A percentile compares a stretch with the other conserved stretches of the same genome.
Evolutionary conservation across 2,113 vertebrate genomes (phyloP).

Genomic region (Ageneiosus marmoratus): DNA sequence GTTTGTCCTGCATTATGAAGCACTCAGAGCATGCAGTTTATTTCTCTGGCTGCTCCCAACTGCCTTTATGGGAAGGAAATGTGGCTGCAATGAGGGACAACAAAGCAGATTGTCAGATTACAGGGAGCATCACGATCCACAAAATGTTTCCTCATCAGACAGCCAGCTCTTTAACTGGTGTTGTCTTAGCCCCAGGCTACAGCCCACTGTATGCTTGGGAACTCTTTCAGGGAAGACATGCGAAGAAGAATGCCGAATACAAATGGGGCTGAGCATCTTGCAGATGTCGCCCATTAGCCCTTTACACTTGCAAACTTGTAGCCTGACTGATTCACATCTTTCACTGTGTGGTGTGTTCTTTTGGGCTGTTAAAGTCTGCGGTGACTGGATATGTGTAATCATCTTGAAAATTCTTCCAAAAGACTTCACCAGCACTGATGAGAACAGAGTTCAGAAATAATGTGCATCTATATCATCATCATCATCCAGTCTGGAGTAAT

Average conservation of each 20-base stretch:
- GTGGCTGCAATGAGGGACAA: slow-evolving; percentile 29
- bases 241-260: slow-evolving; percentile 49
- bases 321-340: slow-evolving; percentile 22
- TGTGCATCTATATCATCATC: background rate
- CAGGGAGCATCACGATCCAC: slow-evolving; percentile 39
- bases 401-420: background rate
- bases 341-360: background rate
- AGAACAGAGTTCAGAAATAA: background rate
- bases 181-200: slow-evolving; percentile 53
- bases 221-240: slow-evolving; percentile 44
- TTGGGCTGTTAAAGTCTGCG: slow-evolving; percentile 5
- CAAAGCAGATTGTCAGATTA: slow-evolving; percentile 51
- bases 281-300: slow-evolving; percentile 34
- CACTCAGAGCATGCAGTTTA: background rate
- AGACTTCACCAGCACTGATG: background rate
- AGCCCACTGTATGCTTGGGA: slow-evolving; percentile 53
- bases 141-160: slow-evolving; percentile 51
- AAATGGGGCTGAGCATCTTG: slow-evolving; percentile 45
- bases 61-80: slow-evolving; percentile 29
- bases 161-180: slow-evolving; percentile 51
- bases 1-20: background rate
- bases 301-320: slow-evolving; percentile 25
- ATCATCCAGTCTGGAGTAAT: background rate
- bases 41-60: slow-evolving; percentile 10
- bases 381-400: background rate